Percentiles rank a stretch among this genome's conserved stretches.
Evolutionary conservation across 2,797 vertebrate species (phyloP).

Genomic region (Brachymystax lenok): DNA sequence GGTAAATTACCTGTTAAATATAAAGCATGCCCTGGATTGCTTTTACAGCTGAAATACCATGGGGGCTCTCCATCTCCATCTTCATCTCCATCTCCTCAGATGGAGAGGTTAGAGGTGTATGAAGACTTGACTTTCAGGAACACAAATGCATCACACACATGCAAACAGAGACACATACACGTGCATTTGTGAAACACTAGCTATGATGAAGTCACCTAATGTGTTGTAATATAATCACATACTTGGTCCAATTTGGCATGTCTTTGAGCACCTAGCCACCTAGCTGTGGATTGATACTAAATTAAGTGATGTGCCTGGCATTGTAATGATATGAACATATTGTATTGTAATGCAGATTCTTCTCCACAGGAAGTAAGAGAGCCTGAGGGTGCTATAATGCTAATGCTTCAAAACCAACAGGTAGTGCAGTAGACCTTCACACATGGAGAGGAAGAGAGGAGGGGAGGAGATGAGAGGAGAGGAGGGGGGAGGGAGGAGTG

Average conservation of each 20-base stretch:
- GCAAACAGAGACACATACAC: too few relatives aligned
- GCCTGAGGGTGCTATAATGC: neutral
- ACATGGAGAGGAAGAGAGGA: neutral
- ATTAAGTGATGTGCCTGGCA: neutral
- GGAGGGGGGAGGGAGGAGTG: too few relatives aligned
- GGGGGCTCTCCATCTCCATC: neutral
- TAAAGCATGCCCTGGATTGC: conserved; percentile 56
- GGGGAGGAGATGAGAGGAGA: neutral
- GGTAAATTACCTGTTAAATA: conserved; percentile 58
- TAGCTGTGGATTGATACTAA: neutral
- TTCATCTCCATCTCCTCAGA: neutral
- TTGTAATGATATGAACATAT: neutral
- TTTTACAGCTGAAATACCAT: conserved; percentile 44
- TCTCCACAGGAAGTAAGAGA: neutral
- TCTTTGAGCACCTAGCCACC: too few relatives aligned
- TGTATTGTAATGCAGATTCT: neutral
- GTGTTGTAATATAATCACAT: too few relatives aligned
- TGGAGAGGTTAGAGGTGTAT: neutral
- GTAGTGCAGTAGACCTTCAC: neutral
- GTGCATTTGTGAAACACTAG: too few relatives aligned
- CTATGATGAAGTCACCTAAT: too few relatives aligned
- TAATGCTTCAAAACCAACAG: neutral
- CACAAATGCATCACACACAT: neutral
- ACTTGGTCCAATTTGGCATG: too few relatives aligned
- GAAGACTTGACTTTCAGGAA: neutral